Evolutionary conservation across 2,113 vertebrate species (phyloP).

Genomic region (Camelus dromedarius): DNA sequence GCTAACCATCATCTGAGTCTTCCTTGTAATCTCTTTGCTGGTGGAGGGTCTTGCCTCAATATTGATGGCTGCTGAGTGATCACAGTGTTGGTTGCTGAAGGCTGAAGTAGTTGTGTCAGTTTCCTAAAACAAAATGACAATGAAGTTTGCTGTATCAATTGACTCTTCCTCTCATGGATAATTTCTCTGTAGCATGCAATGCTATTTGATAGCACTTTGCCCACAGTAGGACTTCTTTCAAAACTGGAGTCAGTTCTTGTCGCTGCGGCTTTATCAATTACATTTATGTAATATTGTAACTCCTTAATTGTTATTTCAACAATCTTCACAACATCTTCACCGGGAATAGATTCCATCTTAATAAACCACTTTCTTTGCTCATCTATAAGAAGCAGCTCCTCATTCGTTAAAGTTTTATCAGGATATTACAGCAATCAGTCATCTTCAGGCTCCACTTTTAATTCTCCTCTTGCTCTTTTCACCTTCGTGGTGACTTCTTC

Average conservation of each 20-base stretch:
- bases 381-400: not conserved
- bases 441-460: not conserved
- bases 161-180: not conserved
- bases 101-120: not conserved
- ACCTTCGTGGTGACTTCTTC: not conserved
- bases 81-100: not conserved
- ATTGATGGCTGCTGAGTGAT: not conserved
- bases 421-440: not conserved
- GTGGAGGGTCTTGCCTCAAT: not conserved
- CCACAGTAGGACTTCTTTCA: not conserved
- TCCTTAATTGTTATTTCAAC: not conserved
- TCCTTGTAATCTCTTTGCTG: not conserved
- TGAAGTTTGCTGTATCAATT: not conserved
- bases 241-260: not conserved
- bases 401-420: not conserved
- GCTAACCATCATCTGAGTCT: not conserved
- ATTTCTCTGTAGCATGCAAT: not conserved
- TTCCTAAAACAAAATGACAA: not conserved
- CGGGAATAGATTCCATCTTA: not conserved
- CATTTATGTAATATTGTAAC: not conserved
- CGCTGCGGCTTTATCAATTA: not conserved
- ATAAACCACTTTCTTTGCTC: not conserved
- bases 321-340: not conserved
- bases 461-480: not conserved
- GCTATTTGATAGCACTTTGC: not conserved